Base-by-base conservation (phyloP, 2,888 invertebrate genomes). In the Theodoxus fluviatilis region DNA sequence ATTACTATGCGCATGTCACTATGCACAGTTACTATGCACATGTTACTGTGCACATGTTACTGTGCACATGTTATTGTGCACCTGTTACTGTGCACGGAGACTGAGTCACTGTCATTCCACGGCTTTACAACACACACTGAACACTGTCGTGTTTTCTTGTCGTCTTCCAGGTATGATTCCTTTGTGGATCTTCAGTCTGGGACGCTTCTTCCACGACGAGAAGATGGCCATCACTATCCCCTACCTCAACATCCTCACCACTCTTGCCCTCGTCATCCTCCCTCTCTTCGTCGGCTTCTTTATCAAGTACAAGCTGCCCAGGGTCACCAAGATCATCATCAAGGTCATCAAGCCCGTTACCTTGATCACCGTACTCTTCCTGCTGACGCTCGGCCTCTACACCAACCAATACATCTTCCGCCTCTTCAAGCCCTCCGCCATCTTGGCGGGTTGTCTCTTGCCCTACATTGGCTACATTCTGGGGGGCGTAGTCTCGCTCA, bases 321-420 rank as follows among this genome's bases (percentile, higher is more conserved):
- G 89, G 59, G 79, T 93, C 0, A 91, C 93, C 0, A 89, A 90
- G 15, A 89, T 93, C 18, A 67, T 84, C 47, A 52, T 75, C 6
- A 82, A 73, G 74, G 67, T 94, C 65, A 89, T 96, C 71, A 96
- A 96, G 82, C 94, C 94, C 1, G 93, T 95, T 81, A 94, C 95
- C 0, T 90, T 92, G 0, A 86, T 92, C 31, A 89, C 96, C 68
- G 92, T 96, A 73, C 81, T 95, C 15, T 94, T 94, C 82, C 94
- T 96, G 75, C 90, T 96, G 3, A 86, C 93, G 4, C 95, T 96
- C 87, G 96, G 96, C 0, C 92, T 94, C 59, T 90, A 93, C 70
- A 93, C 94, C n/a, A 96, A 97, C 87, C 86, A 93, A 67, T 96
- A 95, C 87, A 91, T 97, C 70, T 96, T 97, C 85, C 88, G 93